These are phyloP conservation scores for Encarsia formosa DNA, from an alignment of 2,888 invertebrate genomes.

Conservation along the genomic window DNA sequence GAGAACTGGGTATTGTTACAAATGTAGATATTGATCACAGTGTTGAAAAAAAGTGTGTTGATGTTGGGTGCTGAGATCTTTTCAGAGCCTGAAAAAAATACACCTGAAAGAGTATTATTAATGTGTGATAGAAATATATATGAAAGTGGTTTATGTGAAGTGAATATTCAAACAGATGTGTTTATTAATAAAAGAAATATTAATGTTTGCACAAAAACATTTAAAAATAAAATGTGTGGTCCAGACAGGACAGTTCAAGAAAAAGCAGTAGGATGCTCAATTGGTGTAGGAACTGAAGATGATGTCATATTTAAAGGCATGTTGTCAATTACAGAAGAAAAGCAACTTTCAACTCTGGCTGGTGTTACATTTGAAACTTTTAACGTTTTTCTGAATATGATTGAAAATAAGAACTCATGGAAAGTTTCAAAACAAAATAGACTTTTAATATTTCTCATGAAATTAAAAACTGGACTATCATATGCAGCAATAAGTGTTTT, in stretches of 20 bases:
- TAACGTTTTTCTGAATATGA: constrained; percentile 19
- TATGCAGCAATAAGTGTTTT: constrained; percentile 29
- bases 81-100: too few relatives aligned
- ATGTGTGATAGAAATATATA: too few relatives aligned
- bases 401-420: too few relatives aligned
- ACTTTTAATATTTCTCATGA: constrained; percentile 30
- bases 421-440: constrained; percentile 24
- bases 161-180: constrained; percentile 23
- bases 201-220: neutral
- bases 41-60: too few relatives aligned
- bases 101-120: too few relatives aligned
- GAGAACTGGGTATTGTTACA: too few relatives aligned
- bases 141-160: too few relatives aligned
- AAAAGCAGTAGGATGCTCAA: too few relatives aligned
- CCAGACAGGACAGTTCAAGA: constrained; percentile 9
- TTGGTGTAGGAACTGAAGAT: too few relatives aligned
- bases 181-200: neutral
- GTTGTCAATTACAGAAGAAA: constrained; percentile 21
- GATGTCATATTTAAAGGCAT: constrained; percentile 28
- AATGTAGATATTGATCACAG: too few relatives aligned
- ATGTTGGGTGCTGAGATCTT: too few relatives aligned
- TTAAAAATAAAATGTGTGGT: constrained; percentile 11
- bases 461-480: constrained; percentile 31
- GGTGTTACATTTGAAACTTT: constrained; percentile 22
- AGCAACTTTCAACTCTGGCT: constrained; percentile 23